Evolutionary conservation across 2,888 invertebrate genomes (phyloP).

Genomic region (Tenthredo mesomela): DNA sequence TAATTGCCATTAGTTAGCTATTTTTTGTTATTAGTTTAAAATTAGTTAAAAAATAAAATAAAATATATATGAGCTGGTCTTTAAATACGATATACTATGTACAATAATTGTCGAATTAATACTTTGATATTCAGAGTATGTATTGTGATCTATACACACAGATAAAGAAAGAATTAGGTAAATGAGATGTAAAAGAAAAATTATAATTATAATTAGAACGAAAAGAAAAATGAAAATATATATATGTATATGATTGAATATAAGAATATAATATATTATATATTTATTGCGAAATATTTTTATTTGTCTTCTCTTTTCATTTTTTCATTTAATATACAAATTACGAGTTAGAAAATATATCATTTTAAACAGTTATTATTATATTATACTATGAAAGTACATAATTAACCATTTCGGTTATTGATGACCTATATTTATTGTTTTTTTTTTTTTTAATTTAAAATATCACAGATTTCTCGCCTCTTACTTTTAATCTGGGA

Average conservation of each 20-base stretch:
- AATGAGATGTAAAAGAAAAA: too few species aligned
- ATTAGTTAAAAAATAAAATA: background rate
- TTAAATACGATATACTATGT: background rate
- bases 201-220: background rate
- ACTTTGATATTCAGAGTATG: background rate
- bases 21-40: background rate
- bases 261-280: conserved; percentile 33
- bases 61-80: background rate
- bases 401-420: background rate
- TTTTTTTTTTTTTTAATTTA: conserved; percentile 28
- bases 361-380: conserved; percentile 22
- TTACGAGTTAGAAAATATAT: conserved; percentile 53
- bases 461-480: conserved; percentile 52
- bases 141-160: background rate
- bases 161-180: background rate
- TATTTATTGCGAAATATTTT: conserved; percentile 55
- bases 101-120: background rate
- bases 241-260: conserved; percentile 52
- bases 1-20: background rate
- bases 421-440: background rate
- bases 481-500: conserved; percentile 33
- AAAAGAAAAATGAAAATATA: background rate
- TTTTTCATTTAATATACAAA: conserved; percentile 35
- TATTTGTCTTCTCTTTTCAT: background rate
- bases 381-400: conserved; percentile 13